Evolutionary conservation across 53 echinoderm and acorn worm genomes (phyloP), one percentile per base, ranked within the genome.

Genomic region (Stichopus horrens): DNA sequence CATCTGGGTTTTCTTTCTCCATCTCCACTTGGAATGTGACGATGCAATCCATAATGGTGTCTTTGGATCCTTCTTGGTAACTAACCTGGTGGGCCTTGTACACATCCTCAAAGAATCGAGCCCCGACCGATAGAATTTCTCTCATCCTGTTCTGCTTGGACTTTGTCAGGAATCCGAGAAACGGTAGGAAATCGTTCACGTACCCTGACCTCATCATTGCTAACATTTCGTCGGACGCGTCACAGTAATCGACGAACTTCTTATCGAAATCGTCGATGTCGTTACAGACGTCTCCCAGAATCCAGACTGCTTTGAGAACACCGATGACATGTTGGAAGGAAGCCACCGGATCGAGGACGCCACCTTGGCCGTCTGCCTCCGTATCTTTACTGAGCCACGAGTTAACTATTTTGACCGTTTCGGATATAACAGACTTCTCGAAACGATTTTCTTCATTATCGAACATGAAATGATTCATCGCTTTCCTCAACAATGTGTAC

Each of bases 21-120:
- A 83, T 37, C 23, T 83, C 83, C 7, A 20, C 83, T 55, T 83
- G 83, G 83, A 83, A 83, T 8, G 83, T 83, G 18, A 51, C 83
- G 22, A 83, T 14, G 13, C 83, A 83, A 10, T 83, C 83, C 63
- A 83, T 83, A 11, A 83, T 60, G 13, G 83, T 83, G 9, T 83
- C 83, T 22, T 83, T 83, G 54, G 83, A 83, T 13, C 83, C 83
- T 4, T 59, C 60, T 23, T 58, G 58, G 23, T 83, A 83, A 57
- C 83, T 59, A 7, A 60, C 83, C 63, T 58, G 8, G 18, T 83
- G 83, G n/a, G 83, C 63, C 55, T 83, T 83, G 83, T 59, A 63
- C 22, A 83, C 22, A 23, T 83, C 83, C 20, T 60, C 60, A 4
- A 58, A 51, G n/a, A 83, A 63, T 23, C 37, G 23, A 22, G 63